phyloP scores from a whole-genome alignment of 2,797 vertebrate species.

The Gymnocypris eckloni region DNA sequence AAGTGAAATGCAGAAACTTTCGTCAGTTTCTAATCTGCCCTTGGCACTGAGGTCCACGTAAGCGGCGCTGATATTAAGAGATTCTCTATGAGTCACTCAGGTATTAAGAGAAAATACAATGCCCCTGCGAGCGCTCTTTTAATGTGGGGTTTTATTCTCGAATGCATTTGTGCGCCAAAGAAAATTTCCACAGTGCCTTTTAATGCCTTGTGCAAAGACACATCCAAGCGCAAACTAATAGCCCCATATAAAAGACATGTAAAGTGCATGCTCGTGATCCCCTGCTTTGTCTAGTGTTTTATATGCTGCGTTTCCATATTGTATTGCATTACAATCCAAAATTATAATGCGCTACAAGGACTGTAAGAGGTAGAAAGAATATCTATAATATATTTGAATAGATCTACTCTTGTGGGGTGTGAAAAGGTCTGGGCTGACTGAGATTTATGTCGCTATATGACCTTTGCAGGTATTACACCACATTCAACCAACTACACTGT shows the following conservation, averaged over 20 bases:
- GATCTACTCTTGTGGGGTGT: conserved; percentile 32
- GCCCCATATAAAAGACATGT: conserved; percentile 10
- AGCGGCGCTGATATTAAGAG: conserved; percentile 52
- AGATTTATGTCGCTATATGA: conserved; percentile 46
- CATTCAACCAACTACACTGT: conserved; percentile 16
- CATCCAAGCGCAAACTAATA: conserved; percentile 40
- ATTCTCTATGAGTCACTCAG: conserved; percentile 57
- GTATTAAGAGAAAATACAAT: conserved; percentile 55
- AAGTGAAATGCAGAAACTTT: conserved; percentile 60
- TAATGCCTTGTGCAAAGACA: conserved; percentile 26
- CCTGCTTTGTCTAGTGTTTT: conserved; percentile 41
- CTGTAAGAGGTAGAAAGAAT: conserved; percentile 18
- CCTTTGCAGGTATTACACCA: conserved; percentile 29
- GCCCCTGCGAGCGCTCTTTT: conserved; percentile 47
- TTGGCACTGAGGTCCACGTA: conserved; percentile 51
- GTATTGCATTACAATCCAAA: conserved; percentile 23
- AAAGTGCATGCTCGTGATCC: conserved; percentile 12
- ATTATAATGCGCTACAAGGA: conserved; percentile 12
- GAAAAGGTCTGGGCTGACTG: conserved; percentile 41
- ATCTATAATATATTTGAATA: conserved; percentile 46
- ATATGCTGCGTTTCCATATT: conserved; percentile 27
- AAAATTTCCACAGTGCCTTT: conserved; percentile 48
- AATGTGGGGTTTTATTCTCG: conserved; percentile 50
- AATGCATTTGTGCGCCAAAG: conserved; percentile 46
- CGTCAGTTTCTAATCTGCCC: conserved; percentile 56